Evolutionary conservation across 2,113 vertebrate genomes (phyloP).

Genomic region (Cebus imitator): DNA sequence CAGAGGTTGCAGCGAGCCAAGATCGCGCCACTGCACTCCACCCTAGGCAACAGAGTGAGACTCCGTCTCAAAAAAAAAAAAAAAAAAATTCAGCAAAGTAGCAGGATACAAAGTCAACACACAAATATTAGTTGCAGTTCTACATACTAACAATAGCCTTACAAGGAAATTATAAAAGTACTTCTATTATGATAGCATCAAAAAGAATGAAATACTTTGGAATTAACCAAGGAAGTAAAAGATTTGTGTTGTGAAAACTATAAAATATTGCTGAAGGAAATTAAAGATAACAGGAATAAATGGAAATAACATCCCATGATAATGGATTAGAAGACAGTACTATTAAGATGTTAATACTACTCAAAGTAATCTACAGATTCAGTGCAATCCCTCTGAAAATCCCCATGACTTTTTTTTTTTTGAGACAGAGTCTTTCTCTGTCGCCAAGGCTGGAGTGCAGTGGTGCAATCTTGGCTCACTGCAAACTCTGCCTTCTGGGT

Average conservation of each 20-base stretch:
- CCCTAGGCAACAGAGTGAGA: too few species aligned
- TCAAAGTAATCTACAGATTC: background rate
- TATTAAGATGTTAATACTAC: background rate
- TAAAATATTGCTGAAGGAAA: background rate
- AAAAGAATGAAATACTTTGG: background rate
- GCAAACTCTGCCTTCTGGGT: too few species aligned
- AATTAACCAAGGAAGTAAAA: background rate
- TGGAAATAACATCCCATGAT: background rate
- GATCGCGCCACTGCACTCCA: too few species aligned
- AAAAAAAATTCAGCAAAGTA: too few species aligned
- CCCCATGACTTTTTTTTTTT: too few species aligned
- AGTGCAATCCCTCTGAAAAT: background rate
- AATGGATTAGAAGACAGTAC: background rate
- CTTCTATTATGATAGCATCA: background rate
- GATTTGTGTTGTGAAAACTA: background rate
- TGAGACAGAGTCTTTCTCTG: too few species aligned
- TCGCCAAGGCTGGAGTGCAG: too few species aligned
- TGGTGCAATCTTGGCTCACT: too few species aligned
- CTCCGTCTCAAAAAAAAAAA: too few species aligned
- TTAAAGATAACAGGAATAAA: background rate
- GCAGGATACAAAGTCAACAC: background rate
- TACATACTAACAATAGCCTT: background rate
- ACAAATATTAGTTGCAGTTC: background rate
- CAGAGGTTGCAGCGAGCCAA: too few species aligned
- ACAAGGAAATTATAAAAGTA: background rate